phyloP scores from a whole-genome alignment of 2,113 vertebrate species.

The Antidorcas marsupialis region DNA sequence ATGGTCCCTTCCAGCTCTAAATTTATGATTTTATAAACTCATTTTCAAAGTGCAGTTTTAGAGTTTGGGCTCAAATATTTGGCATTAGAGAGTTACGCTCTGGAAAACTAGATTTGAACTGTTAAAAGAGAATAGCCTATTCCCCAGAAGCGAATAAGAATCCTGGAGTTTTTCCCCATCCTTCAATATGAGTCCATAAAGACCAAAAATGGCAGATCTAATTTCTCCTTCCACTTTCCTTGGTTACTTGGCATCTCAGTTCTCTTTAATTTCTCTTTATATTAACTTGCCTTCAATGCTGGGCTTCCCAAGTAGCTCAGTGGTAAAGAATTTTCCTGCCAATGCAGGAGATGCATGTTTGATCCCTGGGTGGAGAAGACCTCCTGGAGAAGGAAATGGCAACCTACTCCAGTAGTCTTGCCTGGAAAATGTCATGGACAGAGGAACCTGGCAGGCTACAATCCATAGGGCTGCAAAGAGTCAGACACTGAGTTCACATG shows the following conservation, averaged over 20 bases:
- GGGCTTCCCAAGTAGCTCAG: neutral
- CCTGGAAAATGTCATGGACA: neutral
- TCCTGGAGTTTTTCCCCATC: neutral
- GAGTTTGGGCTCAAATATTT: constrained; percentile 5
- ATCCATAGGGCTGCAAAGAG: neutral
- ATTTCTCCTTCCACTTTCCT: neutral
- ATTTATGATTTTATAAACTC: neutral
- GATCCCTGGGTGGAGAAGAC: neutral
- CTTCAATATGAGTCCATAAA: neutral
- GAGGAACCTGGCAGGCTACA: neutral
- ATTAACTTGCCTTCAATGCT: neutral
- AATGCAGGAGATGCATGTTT: neutral
- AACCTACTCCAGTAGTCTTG: neutral
- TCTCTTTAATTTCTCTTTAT: neutral
- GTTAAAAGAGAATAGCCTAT: neutral
- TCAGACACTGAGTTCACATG: neutral
- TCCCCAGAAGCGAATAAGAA: constrained; percentile 11
- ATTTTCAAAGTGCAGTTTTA: constrained; percentile 21
- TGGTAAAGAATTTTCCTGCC: neutral
- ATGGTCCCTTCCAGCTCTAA: neutral
- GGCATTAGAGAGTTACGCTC: neutral
- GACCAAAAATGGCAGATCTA: neutral
- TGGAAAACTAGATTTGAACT: neutral
- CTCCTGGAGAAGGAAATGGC: neutral
- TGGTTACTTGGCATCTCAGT: neutral